Evolutionary conservation across 1,140 invertebrate species (phyloP).

Genomic region (Bombus balteatus): DNA sequence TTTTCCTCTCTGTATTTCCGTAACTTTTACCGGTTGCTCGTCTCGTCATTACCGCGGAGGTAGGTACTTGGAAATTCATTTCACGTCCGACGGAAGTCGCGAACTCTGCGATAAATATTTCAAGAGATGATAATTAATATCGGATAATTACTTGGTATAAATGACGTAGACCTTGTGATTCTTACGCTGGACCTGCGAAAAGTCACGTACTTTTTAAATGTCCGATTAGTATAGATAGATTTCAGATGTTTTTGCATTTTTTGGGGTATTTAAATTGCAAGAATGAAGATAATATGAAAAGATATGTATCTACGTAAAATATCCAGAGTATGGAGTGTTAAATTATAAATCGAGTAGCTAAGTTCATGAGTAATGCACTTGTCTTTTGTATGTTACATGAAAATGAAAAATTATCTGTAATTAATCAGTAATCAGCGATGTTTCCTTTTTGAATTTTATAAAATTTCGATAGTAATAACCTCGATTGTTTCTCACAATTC

Average conservation of each 20-base stretch:
- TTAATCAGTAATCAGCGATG: no score
- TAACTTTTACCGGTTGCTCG: slow-evolving; percentile 25
- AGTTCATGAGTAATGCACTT: no score
- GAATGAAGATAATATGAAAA: no score
- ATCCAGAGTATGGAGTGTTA: no score
- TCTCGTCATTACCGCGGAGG: slow-evolving; percentile 4
- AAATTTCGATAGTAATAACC: no score
- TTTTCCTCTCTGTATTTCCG: slow-evolving; percentile 42
- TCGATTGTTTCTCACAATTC: no score
- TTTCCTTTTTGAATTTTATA: no score
- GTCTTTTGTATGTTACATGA: no score
- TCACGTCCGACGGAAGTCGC: slow-evolving; percentile 50
- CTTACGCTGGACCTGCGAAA: background rate
- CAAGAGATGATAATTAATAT: slow-evolving; percentile 44
- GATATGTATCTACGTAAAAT: no score
- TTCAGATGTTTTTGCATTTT: background rate
- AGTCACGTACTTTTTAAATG: background rate
- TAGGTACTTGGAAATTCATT: slow-evolving; percentile 47
- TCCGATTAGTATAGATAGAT: background rate
- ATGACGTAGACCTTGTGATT: background rate
- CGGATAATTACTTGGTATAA: slow-evolving; percentile 1
- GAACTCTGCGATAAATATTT: slow-evolving; percentile 42
- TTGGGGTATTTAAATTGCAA: background rate
- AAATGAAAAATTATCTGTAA: no score
- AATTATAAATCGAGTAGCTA: no score